Evolutionary conservation across 2,888 invertebrate genomes (phyloP), one percentile per base, ranked within the genome.

Genomic region (Lepidonotus clava): DNA sequence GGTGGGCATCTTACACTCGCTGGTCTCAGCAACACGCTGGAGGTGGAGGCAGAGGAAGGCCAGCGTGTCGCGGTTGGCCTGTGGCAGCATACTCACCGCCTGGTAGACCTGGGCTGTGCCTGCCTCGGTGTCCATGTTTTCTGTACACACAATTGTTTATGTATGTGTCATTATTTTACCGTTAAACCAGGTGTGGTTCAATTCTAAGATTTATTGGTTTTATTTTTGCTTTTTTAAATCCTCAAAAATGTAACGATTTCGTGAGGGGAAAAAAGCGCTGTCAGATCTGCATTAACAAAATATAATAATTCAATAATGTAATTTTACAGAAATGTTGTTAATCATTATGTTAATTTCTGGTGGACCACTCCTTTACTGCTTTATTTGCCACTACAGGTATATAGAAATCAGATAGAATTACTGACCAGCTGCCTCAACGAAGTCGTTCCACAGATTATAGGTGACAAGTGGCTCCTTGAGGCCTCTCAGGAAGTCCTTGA

Each of bases 31-130:
- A 87, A 98, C 96, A 91, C 98, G 92, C 87, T 93, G 92, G 53
- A 99, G 95, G 95, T 99, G 99, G 87, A 98, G 95, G 90, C 98
- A 96, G 18, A 99, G 95, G 95, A 97, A 99, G 0, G 99, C 98
- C 85, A 99, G 95, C 0, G 99, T 98, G 93, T 99, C 99, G 24
- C 98, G 95, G 94, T 99, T 99, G 0, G 99, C 97, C 91, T 96
- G 96, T 14, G 99, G 99, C 91, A 99, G 95, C 90, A 97, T 96
- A 34, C 96, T 96, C 90, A 99, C 96, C 0, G 97, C 96, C 90
- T 97, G 96, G 89, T 92, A 92, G 76, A 93, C 80, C 51, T 90
- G 86, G 34, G 80, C 86, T 40, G 76, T 28, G 61, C 87, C 76
- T 85, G 89, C 89, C 24, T 88, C 87, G 38, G 38, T 32, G 76